Percentiles rank a stretch among this genome's conserved stretches.
Evolutionary conservation across 2,113 vertebrate genomes (phyloP).

Genomic region (Lophochroa leadbeateri): DNA sequence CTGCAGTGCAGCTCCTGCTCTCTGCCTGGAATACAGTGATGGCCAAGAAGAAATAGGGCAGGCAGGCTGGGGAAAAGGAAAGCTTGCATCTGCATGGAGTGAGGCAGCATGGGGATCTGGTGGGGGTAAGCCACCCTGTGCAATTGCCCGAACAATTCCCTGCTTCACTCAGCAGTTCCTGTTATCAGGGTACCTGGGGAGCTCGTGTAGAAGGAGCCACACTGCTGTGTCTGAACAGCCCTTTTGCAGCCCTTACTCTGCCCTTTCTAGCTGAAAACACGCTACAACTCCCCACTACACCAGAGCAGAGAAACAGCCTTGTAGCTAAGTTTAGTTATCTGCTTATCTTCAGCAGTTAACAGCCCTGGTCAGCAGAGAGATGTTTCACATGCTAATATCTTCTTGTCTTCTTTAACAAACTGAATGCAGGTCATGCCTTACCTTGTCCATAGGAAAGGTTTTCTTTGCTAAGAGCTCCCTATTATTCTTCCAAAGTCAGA

Average conservation of each 20-base stretch:
- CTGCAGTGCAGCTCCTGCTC: neutral
- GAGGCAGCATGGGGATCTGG: rapidly evolving
- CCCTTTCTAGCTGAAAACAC: neutral
- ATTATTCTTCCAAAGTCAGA: neutral
- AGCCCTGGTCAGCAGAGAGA: neutral
- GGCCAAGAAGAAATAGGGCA: neutral
- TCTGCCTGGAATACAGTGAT: neutral
- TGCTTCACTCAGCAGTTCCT: neutral
- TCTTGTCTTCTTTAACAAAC: neutral
- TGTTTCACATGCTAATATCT: neutral
- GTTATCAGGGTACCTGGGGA: neutral
- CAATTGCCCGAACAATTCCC: neutral
- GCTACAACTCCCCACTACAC: neutral
- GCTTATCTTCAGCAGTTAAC: neutral
- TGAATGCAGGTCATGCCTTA: neutral
- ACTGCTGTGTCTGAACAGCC: neutral
- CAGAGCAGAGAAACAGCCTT: neutral
- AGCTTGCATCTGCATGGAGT: rapidly evolving
- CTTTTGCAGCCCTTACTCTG: neutral
- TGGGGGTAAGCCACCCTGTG: rapidly evolving
- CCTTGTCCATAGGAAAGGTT: neutral
- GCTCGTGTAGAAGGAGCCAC: neutral
- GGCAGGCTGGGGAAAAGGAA: neutral
- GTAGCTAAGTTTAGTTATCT: neutral
- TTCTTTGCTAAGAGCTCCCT: neutral